A percentile compares a stretch with the other conserved stretches of the same genome.
Evolutionary conservation across 1,140 invertebrate species (phyloP).

Genomic region (Caenorhabditis latens): DNA sequence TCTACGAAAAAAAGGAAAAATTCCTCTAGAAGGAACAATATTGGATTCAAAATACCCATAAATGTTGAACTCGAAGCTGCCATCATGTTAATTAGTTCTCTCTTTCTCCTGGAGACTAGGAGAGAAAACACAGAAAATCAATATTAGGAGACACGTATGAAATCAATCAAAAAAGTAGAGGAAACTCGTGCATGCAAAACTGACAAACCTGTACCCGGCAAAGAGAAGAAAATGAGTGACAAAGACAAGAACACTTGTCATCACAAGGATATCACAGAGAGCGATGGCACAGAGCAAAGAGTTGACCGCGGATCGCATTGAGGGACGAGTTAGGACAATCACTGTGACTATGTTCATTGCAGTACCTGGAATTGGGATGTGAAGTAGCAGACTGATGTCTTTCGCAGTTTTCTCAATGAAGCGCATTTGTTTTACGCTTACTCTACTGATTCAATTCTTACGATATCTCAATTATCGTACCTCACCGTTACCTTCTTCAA

Average conservation of each 20-base stretch:
- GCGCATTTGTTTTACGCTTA: too few relatives aligned
- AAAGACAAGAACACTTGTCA: slow-evolving; percentile 74
- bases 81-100: background rate
- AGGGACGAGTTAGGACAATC: slow-evolving; percentile 85
- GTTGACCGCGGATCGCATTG: slow-evolving; percentile 76
- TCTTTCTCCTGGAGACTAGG: too few relatives aligned
- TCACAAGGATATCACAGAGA: slow-evolving; percentile 76
- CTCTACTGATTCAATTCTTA: too few relatives aligned
- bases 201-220: slow-evolving; percentile 65
- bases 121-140: background rate
- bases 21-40: background rate
- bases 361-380: slow-evolving; percentile 77
- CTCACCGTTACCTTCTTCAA: too few relatives aligned
- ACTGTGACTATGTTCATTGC: slow-evolving; percentile 91
- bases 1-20: background rate
- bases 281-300: slow-evolving; percentile 75
- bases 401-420: too few relatives aligned
- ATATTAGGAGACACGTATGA: slow-evolving; percentile 12
- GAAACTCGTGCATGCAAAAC: slow-evolving; percentile 49
- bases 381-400: too few relatives aligned
- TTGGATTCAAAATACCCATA: slow-evolving; percentile 7
- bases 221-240: slow-evolving; percentile 73
- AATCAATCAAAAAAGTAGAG: background rate
- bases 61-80: background rate
- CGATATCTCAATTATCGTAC: too few relatives aligned